Percentiles rank a stretch among this genome's conserved stretches.
phyloP scores from a whole-genome alignment of 1,140 invertebrate species.

The Listronotus bonariensis region DNA sequence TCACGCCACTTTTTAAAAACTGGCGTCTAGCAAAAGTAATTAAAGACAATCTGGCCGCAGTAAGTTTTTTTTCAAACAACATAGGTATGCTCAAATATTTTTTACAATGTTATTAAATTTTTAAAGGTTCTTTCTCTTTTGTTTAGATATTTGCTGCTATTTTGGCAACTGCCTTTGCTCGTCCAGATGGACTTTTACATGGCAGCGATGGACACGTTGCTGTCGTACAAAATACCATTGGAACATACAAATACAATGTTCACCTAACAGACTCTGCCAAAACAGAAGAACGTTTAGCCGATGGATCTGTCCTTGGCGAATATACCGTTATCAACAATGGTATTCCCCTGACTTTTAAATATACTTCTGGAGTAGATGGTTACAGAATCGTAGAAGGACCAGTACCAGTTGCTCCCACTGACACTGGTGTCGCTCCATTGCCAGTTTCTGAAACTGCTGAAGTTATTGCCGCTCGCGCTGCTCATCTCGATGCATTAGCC shows the following conservation, averaged over 20 bases:
- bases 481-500: too few relatives aligned
- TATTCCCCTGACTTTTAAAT: conserved; percentile 4
- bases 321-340: conserved; percentile 20
- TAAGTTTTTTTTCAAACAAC: too few relatives aligned
- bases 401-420: not conserved
- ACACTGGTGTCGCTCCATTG: not conserved
- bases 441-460: not conserved
- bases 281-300: conserved; percentile 27
- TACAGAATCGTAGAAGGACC: conserved; percentile 31
- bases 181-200: conserved; percentile 17
- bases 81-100: too few relatives aligned
- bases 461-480: not conserved
- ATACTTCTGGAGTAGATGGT: conserved; percentile 19
- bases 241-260: conserved; percentile 24
- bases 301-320: conserved; percentile 26
- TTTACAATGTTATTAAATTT: too few relatives aligned
- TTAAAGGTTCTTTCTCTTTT: too few relatives aligned
- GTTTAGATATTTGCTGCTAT: conserved; percentile 14
- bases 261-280: conserved; percentile 5
- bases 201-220: conserved; percentile 19
- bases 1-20: too few relatives aligned
- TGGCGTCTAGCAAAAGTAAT: too few relatives aligned
- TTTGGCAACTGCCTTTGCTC: conserved; percentile 8
- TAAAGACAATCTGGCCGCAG: too few relatives aligned
- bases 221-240: conserved; percentile 25